These are phyloP conservation scores for Coilia nasus DNA, from an alignment of 2,797 vertebrate genomes.

Conservation along the genomic window DNA sequence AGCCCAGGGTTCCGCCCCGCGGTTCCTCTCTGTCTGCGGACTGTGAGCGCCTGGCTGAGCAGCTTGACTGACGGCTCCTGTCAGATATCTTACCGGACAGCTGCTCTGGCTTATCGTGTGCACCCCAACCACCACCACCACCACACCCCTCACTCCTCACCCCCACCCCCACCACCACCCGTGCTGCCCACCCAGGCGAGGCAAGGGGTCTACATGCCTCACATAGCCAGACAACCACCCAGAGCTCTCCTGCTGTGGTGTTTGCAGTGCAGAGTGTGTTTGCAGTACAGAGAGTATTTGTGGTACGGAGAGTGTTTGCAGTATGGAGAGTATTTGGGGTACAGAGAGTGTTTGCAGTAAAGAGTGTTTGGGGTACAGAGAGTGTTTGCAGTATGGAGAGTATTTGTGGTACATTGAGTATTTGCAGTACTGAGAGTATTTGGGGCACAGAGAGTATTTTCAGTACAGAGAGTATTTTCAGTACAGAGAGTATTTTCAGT, in stretches of 20 bases:
- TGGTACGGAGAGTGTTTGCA: too few relatives aligned
- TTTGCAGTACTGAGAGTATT: too few relatives aligned
- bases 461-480: too few relatives aligned
- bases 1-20: background rate
- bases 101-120: background rate
- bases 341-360: too few relatives aligned
- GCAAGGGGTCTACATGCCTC: background rate
- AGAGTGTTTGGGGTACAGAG: too few relatives aligned
- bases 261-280: too few relatives aligned
- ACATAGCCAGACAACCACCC: slow-evolving; percentile 12
- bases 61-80: background rate
- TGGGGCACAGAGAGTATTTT: too few relatives aligned
- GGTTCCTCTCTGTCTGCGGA: background rate
- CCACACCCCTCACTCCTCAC: background rate
- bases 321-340: too few relatives aligned
- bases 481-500: too few relatives aligned
- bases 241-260: background rate
- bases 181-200: slow-evolving; percentile 14
- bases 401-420: too few relatives aligned
- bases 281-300: background rate
- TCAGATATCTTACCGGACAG: background rate
- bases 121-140: background rate
- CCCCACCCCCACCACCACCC: background rate
- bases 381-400: background rate
- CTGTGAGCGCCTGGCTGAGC: too few relatives aligned